Base-by-base conservation (phyloP, 2,797 vertebrate species). In the Poliocrania exsul region DNA sequence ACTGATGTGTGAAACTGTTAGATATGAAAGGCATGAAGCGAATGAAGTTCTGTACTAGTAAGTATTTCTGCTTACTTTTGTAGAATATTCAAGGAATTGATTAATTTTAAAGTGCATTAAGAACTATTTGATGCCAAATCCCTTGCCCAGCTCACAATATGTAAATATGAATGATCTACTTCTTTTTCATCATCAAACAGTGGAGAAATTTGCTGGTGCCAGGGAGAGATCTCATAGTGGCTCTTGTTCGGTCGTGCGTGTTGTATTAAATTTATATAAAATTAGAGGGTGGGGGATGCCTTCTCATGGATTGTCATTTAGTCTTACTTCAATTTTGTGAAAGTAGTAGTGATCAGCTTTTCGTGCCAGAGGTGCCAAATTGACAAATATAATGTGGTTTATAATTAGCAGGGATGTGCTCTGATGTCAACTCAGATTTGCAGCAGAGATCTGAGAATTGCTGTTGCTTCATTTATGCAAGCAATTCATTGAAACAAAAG, bases 11-110 rank as follows among this genome's bases (percentile, higher is more conserved):
- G 99, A 99, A 98, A 99, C 99, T 2, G 99, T 99, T 95, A 98
- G 99, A 86, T 99, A 99, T 5, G 99, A 99, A 97, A 98, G 99
- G 95, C 99, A 99, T 5, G 99, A 99, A 97, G 99, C 99, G 92
- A 99, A 99, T 75, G 99, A 99, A 98, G 99, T 99, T 86, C 98
- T 99, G 4, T 99, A 99, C 98, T 99, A 99, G 99, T 99, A 98
- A 98, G 99, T 99, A 95, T 92, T 91, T 60, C 64, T 91, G 28
- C 75, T 78, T 93, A 71, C 25, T 90, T 50, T 62, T 3, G 1
- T 78, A 24, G 33, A 5, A 37, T 35, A 31, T 70, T 54, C 17
- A 54, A 53, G 62, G n/a, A 82, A 69, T 33, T 69, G 69, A 58
- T 72, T 91, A 2, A 35, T 95, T 81, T 60, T 69, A 23, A 81